Evolutionary conservation across 2,888 invertebrate species (phyloP).

Genomic region (Coleophora flavipennella): DNA sequence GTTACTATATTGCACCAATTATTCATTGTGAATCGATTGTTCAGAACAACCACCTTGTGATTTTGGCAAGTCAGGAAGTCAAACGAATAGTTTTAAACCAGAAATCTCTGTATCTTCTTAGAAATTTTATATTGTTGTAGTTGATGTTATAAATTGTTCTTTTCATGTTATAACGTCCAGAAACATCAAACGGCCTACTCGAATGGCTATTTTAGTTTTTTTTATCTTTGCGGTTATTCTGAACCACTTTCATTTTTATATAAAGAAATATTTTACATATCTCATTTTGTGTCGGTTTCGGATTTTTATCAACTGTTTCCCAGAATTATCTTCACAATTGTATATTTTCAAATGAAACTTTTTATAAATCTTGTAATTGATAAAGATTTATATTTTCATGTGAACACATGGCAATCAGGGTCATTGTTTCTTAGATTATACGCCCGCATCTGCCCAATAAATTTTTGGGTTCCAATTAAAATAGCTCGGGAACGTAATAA

Average conservation of each 20-base stretch:
- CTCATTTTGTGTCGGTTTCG: constrained; percentile 18
- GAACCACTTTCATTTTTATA: constrained; percentile 7
- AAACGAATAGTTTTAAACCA: too few species aligned
- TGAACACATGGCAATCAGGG: constrained; percentile 18
- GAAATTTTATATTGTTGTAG: too few species aligned
- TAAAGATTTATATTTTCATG: constrained; percentile 17
- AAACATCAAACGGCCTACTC: constrained; percentile 14
- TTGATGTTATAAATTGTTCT: too few species aligned
- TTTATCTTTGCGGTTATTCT: constrained; percentile 10
- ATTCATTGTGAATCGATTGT: too few species aligned
- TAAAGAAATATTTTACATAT: constrained; percentile 15
- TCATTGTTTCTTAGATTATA: constrained; percentile 22
- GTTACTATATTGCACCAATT: too few species aligned
- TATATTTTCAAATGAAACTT: constrained; percentile 11
- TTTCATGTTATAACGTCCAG: too few species aligned
- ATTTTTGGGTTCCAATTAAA: constrained; percentile 15
- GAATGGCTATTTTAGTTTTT: constrained; percentile 14
- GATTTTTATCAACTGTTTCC: constrained; percentile 9
- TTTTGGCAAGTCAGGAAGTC: too few species aligned
- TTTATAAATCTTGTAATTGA: constrained; percentile 17
- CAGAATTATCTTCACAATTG: constrained; percentile 17
- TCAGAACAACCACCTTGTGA: too few species aligned
- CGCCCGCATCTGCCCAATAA: constrained; percentile 21
- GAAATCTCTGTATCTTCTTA: too few species aligned
- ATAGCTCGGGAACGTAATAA: constrained; percentile 12